Conservation (phyloP, 2,888 invertebrate genomes). For the Pelosia muscerda region DNA sequence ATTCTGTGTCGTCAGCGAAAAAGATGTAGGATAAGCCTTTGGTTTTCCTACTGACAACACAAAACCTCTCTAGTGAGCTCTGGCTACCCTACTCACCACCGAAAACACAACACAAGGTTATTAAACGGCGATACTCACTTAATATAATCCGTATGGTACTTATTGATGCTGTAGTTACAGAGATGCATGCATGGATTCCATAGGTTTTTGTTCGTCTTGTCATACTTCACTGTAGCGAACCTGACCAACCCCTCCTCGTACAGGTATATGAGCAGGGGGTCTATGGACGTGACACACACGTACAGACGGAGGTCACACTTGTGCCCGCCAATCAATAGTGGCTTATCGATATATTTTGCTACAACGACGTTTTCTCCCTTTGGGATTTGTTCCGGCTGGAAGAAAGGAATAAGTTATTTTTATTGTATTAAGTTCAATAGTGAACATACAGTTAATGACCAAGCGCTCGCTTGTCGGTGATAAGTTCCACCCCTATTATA, state of each 20-base stretch:
- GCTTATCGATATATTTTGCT: conserved; percentile 95
- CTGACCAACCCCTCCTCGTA: conserved; percentile 98
- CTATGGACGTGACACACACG: conserved; percentile 97
- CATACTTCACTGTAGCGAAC: conserved; percentile 98
- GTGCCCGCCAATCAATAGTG: conserved; percentile 95
- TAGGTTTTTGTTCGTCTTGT: conserved; percentile 95
- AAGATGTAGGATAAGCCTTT: too few species aligned
- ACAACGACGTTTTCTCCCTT: conserved; percentile 96
- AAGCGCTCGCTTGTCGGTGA: too few species aligned
- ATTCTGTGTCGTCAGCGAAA: too few species aligned
- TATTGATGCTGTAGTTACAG: conserved; percentile 99
- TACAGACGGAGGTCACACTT: conserved; percentile 98
- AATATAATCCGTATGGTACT: conserved; percentile 98
- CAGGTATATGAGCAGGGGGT: conserved; percentile 97
- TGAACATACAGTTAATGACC: too few species aligned
- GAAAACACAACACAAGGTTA: too few species aligned
- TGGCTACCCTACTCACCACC: too few species aligned
- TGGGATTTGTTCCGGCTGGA: conserved; percentile 95
- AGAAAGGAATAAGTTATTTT: too few species aligned
- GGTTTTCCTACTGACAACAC: too few species aligned
- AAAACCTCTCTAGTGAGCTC: too few species aligned
- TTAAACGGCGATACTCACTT: conserved; percentile 94
- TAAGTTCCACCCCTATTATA: too few species aligned
- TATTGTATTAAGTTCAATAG: too few species aligned
- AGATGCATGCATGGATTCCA: conserved; percentile 99